Base-by-base conservation (phyloP, 2,888 invertebrate genomes). In the Adineta ricciae region DNA sequence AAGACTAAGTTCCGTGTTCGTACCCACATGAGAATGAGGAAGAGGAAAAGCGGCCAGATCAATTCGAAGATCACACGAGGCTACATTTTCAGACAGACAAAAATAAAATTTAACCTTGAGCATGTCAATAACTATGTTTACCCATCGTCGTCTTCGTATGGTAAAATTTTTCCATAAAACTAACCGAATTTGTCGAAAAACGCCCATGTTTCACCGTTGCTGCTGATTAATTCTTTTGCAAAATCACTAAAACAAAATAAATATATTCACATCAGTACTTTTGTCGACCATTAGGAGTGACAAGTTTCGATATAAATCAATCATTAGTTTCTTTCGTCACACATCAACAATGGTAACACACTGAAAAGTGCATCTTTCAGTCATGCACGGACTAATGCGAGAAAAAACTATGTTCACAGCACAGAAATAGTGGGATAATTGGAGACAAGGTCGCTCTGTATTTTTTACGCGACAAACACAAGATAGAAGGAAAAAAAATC, bases 101-200 rank as follows among this genome's bases (percentile, higher is more conserved):
- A 27, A n/a, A 27, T 56, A 4, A 88, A 72, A 84, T 88, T 27
- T 88, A 88, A 16, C 88, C 89, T 50, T 87, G 88, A 46, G 21
- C 1, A 24, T 87, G 87, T 84, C 19, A 92, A 88, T 88, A 94
- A 85, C 91, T 93, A 52, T 89, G 92, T 0, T 89, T 92, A 19
- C 93, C 93, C 49, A 92, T 93, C 87, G 87, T 93, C 83, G 89
- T 78, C 78, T 38, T 41, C 78, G 78, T 1, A 78, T 78, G 1
- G 78, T 78, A 14, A 78, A 78, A 24, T 78, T 78, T 78, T 78
- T 78, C 78, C 78, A 78, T n/a, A 78, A 9, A n/a, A 78, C 41
- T 78, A 78, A 14, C 24, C 78, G 41, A n/a, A 78, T 38, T 78
- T 78, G 78, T 41, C 78, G 21, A 8, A 38, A 41, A 36, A 78